Base-by-base conservation (phyloP, 1,140 invertebrate genomes). In the Solen grandis region DNA sequence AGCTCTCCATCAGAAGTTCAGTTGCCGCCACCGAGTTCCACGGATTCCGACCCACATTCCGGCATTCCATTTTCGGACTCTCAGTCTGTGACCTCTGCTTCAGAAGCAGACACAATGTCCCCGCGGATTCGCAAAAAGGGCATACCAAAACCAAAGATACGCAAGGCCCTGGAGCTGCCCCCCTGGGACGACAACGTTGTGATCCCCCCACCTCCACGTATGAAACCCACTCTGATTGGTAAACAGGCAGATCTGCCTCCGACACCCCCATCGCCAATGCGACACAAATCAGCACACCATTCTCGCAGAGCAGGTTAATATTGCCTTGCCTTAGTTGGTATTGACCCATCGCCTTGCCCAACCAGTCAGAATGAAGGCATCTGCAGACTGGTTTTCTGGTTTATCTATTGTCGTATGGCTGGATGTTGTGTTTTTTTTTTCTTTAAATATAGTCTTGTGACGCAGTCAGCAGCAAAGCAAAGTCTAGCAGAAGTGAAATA, bases 181-280 rank as follows among this genome's bases (percentile, higher is more conserved):
- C 75, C 75, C 46, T 78, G 75, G 75, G 52, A 78, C 69, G 75
- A 78, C 60, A 78, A 78, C 38, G 75, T 78, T n/a, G 75, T 78
- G 22, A 60, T 78, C 22, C 75, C 75, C 1, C 52, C 52, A 19
- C 65, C 36, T 16, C 75, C 75, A 16, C 33, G 75, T 33, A 59
- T 66, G 41, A 78, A 78, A 31, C 75, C 75, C 2, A 78, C 75
- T 31, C 22, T 78, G 54, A 78, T 78, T 78, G 75, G 75, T 69
- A 78, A 78, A 69, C 63, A 78, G 29, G 54, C 63, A 27, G 75
- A 78, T n/a, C 29, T 78, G 31, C 75, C 75, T 27, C 75, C 63
- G 5, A 31, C 63, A 25, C 55, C 75, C 16, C 62, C 75, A 5
- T 52, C 54, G 16, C 27, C 27, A 35, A 22, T 35, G 1, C 27